These are phyloP conservation scores for Caenorhabditis inopinata DNA, from an alignment of 1,140 invertebrate genomes.

Conservation along the genomic window DNA sequence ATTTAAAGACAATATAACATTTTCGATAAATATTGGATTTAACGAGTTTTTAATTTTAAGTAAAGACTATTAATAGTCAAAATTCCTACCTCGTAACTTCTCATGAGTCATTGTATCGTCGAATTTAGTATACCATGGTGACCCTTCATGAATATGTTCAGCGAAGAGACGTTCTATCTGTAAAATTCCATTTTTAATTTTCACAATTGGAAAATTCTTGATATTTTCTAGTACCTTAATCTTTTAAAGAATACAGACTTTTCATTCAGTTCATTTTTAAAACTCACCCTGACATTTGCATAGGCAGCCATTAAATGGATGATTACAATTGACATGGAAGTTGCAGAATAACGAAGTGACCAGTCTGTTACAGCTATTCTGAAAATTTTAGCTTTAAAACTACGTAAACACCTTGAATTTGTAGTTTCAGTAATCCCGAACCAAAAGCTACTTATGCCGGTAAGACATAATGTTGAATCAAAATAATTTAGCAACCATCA, in stretches of 20 bases:
- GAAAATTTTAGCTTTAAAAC: not conserved
- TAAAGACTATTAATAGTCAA: too few relatives aligned
- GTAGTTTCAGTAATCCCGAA: too few relatives aligned
- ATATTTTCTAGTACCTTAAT: too few relatives aligned
- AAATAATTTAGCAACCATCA: too few relatives aligned
- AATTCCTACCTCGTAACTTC: not conserved
- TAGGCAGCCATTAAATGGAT: not conserved
- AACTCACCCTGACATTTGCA: not conserved
- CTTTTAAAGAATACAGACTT: too few relatives aligned
- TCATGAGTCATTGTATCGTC: not conserved
- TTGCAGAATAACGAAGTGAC: not conserved
- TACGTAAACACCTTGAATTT: too few relatives aligned
- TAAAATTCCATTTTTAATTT: not conserved
- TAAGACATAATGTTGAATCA: too few relatives aligned
- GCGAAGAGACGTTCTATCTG: not conserved
- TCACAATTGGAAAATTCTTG: not conserved
- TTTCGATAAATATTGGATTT: too few relatives aligned
- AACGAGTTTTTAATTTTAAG: too few relatives aligned
- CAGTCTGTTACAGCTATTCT: constrained; percentile 7
- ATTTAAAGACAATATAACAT: too few relatives aligned
- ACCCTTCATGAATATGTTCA: not conserved
- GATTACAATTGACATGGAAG: not conserved
- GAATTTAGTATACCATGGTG: not conserved
- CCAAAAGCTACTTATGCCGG: too few relatives aligned
- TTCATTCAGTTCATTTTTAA: not conserved